Percentiles rank a stretch among this genome's conserved stretches.
Evolutionary conservation across 2,113 vertebrate genomes (phyloP).

Genomic region (Heterotis niloticus): DNA sequence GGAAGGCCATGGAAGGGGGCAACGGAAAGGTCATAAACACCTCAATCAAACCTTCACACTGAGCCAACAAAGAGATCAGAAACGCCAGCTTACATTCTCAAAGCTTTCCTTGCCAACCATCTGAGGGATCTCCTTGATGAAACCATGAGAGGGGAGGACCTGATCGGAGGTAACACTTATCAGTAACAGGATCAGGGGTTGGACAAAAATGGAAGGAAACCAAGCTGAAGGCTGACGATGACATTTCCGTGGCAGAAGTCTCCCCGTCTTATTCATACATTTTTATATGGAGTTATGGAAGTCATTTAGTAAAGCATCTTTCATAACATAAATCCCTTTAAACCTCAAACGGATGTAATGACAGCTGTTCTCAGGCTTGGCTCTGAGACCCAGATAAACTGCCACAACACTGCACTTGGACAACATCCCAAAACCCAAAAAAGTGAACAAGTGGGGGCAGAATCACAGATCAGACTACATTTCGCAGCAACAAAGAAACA

Average conservation of each 20-base stretch:
- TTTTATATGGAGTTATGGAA: too few relatives aligned
- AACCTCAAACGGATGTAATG: neutral
- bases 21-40: neutral
- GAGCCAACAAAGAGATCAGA: neutral
- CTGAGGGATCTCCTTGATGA: constrained; percentile 49
- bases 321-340: neutral
- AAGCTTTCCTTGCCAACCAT: constrained; percentile 33
- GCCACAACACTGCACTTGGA: too few relatives aligned
- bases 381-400: too few relatives aligned
- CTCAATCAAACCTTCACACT: neutral
- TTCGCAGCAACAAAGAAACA: too few relatives aligned
- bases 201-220: constrained; percentile 7
- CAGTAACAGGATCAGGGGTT: neutral
- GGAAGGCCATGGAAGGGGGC: too few relatives aligned
- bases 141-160: constrained; percentile 43
- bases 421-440: too few relatives aligned
- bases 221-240: neutral
- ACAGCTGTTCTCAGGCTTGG: too few relatives aligned
- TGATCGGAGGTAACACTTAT: neutral
- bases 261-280: neutral
- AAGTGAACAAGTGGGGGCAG: too few relatives aligned
- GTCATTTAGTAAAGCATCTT: neutral
- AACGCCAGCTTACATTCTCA: constrained; percentile 44
- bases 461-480: too few relatives aligned
- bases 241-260: neutral